These are phyloP conservation scores for Bombycilla garrulus DNA, from an alignment of 2,113 vertebrate species.

Conservation along the genomic window DNA sequence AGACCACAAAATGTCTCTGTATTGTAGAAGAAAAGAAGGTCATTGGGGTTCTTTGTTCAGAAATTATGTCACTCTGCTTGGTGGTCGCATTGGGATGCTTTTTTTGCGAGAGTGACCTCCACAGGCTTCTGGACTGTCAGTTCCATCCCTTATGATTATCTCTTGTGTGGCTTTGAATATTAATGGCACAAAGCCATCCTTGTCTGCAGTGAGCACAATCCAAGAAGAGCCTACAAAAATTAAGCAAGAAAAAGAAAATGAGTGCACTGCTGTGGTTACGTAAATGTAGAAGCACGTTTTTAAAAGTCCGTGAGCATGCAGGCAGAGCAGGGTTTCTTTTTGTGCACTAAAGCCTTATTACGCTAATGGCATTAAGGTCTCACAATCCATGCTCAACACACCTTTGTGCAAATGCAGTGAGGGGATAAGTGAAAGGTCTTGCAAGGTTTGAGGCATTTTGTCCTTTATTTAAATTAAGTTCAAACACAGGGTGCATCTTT, in stretches of 20 bases:
- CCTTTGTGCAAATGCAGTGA: background rate
- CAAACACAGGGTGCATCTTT: background rate
- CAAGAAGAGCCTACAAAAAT: constrained; percentile 81
- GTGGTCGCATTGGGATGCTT: constrained; percentile 6
- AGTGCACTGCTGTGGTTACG: background rate
- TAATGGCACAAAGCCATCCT: constrained; percentile 87
- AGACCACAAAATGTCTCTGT: background rate
- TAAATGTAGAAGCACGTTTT: background rate
- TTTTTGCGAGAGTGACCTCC: constrained; percentile 29
- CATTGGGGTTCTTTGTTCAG: background rate
- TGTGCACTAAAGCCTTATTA: constrained; percentile 40
- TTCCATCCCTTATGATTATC: constrained; percentile 84
- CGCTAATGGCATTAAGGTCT: background rate
- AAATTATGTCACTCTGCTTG: constrained; percentile 58
- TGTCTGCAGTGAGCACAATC: constrained; percentile 86
- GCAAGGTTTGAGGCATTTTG: background rate
- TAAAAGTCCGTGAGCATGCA: background rate
- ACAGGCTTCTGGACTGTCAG: constrained; percentile 49
- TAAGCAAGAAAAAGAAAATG: background rate
- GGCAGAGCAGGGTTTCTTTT: background rate
- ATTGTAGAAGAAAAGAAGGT: background rate
- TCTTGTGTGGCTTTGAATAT: constrained; percentile 85
- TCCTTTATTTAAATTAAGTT: background rate
- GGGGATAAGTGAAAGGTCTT: background rate
- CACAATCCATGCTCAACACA: background rate